Conservation (phyloP, 2,113 vertebrate species). For the Sialia sialis region DNA sequence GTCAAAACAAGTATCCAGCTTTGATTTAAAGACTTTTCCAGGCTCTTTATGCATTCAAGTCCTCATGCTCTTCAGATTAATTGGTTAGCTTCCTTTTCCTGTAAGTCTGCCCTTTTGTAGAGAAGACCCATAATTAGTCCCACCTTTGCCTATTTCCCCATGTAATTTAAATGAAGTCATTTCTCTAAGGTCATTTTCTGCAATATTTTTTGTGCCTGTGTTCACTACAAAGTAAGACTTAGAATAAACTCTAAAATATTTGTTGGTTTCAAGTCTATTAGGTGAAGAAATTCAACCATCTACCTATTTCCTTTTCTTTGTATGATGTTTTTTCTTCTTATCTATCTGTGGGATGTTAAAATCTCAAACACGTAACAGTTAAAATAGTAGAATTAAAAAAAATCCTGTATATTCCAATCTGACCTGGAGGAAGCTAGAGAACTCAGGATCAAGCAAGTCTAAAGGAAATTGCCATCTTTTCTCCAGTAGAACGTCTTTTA, state of each 20-base stretch:
- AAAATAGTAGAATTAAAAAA: background rate
- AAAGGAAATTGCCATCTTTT: background rate
- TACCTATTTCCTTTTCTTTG: background rate
- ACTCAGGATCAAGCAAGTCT: background rate
- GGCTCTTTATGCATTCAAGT: background rate
- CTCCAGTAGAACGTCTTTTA: background rate
- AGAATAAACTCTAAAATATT: background rate
- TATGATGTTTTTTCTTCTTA: background rate
- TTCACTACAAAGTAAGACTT: background rate
- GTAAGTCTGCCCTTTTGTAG: background rate
- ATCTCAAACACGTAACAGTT: background rate
- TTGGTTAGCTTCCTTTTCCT: background rate
- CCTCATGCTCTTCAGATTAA: background rate
- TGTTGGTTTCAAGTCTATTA: background rate
- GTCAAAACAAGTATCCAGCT: background rate
- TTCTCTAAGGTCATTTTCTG: background rate
- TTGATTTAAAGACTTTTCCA: background rate
- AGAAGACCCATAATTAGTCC: background rate
- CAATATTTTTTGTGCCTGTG: background rate
- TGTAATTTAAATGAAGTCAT: background rate
- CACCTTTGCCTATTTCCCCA: background rate
- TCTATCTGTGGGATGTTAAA: background rate
- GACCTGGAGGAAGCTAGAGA: background rate
- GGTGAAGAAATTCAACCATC: background rate
- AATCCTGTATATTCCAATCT: accelerated